Conservation (phyloP, 2,888 invertebrate genomes). For the Drosophila birchii region DNA sequence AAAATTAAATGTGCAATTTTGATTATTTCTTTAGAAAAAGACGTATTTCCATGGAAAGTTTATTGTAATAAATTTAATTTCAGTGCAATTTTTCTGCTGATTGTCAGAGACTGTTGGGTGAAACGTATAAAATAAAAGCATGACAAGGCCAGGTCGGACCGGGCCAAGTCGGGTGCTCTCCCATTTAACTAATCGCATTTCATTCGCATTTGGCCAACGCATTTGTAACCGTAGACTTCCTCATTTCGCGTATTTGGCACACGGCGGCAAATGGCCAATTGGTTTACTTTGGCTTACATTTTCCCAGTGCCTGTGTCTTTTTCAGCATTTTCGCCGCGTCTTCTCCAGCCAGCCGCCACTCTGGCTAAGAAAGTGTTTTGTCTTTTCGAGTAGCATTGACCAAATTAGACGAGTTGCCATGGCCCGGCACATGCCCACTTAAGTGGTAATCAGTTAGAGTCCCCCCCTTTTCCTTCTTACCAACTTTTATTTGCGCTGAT, state of each 20-base stretch:
- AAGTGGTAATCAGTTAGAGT: constrained; percentile 49
- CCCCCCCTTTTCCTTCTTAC: constrained; percentile 19
- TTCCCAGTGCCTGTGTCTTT: constrained; percentile 20
- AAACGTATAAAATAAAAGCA: constrained; percentile 23
- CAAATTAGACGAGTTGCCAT: constrained; percentile 63
- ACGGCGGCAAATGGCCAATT: constrained; percentile 49
- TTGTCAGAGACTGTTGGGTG: constrained; percentile 2
- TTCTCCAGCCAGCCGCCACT: constrained; percentile 9
- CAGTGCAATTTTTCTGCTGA: constrained; percentile 6
- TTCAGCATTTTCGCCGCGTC: constrained; percentile 27
- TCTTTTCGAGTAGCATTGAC: constrained; percentile 62
- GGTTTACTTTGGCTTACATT: constrained; percentile 58
- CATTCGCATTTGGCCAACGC: constrained; percentile 48
- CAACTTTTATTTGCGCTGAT: constrained; percentile 72
- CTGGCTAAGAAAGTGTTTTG: constrained; percentile 61
- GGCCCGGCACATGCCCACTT: constrained; percentile 52
- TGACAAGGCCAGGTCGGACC: constrained; percentile 55
- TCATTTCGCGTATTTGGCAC: constrained; percentile 50
- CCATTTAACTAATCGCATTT: constrained; percentile 69
- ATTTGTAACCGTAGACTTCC: constrained; percentile 63
- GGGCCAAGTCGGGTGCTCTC: constrained; percentile 49
- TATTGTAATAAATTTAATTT: neutral
- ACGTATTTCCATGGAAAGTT: neutral
- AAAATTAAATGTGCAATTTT: neutral
- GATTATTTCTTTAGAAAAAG: neutral